Base-by-base conservation (phyloP, 2,888 invertebrate genomes). In the Drosophila algonquin region DNA sequence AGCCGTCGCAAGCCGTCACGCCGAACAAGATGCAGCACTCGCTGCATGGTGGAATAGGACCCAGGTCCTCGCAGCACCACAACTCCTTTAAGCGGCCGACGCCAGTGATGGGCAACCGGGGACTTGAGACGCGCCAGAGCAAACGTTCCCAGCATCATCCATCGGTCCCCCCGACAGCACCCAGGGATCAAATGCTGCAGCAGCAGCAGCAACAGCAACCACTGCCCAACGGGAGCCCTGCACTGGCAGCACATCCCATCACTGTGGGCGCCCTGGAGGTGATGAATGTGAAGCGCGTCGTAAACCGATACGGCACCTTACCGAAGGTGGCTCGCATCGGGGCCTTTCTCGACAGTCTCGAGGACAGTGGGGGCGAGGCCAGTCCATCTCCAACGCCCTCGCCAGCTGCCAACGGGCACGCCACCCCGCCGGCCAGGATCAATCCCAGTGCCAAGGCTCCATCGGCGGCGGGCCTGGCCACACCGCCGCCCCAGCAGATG, bases 241-340 rank as follows among this genome's bases (percentile, higher is more conserved):
- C 65, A n/a, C 40, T 76, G 14, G 50, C 74, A 0, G 81, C 83
- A 3, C 90, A 91, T 71, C 94, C 94, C 83, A 95, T 97, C 40
- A 96, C 97, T 86, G 97, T 98, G 74, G 98, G 98, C 60, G 98
- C 98, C 24, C 93, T 98, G 81, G 98, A 98, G 93, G 98, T 98
- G 77, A 97, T 98, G 93, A 98, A 98, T 93, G 98, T 98, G 58
- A 96, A 97, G 90, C 95, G 97, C 79, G 98, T 98, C 52, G 97
- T 97, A 78, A 98, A 97, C 92, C 95, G 98, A 30, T 99, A 98
- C 91, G 99, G 99, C 18, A 99, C 99, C 10, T 93, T 99, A 89
- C 99, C 99, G 0, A 99, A 99, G 93, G 98, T 97, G 54, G 98
- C 98, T 10, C 94, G 99, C 77, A 99, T 99, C 84, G 98, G 98